These are phyloP conservation scores for Echinarachnius parma DNA, from an alignment of 53 echinoderm and acorn worm species.

Conservation along the genomic window DNA sequence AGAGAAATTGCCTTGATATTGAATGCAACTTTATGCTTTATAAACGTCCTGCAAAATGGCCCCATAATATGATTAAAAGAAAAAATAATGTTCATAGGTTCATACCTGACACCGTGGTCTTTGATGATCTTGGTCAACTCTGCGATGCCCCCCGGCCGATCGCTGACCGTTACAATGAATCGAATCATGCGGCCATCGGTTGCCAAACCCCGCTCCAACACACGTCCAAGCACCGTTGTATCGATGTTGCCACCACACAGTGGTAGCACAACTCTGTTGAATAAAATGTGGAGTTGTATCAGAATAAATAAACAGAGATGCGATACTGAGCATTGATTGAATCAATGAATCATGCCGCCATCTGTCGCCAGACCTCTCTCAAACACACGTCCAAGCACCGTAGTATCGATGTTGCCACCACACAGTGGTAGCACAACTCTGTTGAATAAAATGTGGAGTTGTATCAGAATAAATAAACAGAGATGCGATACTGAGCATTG, in stretches of 20 bases:
- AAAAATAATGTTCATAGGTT: no score
- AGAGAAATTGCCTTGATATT: no score
- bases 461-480: no score
- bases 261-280: slow-evolving; percentile 74
- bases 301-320: no score
- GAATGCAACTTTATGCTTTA: no score
- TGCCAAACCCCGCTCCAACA: slow-evolving; percentile 92
- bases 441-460: no score
- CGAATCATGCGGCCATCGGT: slow-evolving; percentile 78
- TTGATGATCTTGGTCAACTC: slow-evolving; percentile 85
- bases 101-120: slow-evolving; percentile 82
- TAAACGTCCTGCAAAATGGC: no score
- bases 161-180: slow-evolving; percentile 96
- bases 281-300: no score
- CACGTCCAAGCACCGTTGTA: slow-evolving; percentile 87
- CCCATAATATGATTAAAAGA: no score
- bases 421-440: slow-evolving; percentile 86
- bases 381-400: slow-evolving; percentile 81
- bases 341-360: no score
- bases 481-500: no score
- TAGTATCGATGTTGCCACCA: slow-evolving; percentile 99
- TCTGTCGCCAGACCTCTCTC: slow-evolving; percentile 93
- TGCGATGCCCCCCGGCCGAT: slow-evolving; percentile 93
- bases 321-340: no score
- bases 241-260: slow-evolving; percentile 99